Base-by-base conservation (phyloP, 2,113 vertebrate genomes). In the Stomatorhinus ivindoensis region DNA sequence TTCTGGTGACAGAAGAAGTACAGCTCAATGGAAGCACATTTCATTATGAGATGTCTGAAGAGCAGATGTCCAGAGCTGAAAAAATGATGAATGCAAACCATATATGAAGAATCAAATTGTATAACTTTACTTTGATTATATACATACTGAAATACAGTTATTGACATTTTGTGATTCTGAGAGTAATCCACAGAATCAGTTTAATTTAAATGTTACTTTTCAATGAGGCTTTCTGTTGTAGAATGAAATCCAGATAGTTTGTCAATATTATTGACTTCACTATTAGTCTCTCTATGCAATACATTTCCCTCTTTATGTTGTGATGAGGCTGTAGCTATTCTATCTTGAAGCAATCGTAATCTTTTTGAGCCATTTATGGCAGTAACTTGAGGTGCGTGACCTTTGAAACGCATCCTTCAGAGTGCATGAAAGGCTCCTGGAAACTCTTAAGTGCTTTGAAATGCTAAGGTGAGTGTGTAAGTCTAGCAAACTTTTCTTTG, bases 31-130 rank as follows among this genome's bases (percentile, higher is more conserved):
- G 84, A 44, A 21, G 21, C 82, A 89, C 69, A 47, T 76, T 61
- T 89, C 69, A 76, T 85, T 89, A 48, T 24, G 88, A 48, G 44
- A 89, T 90, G 92, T 93, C 91, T 93, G 92, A 92, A 89, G 91
- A 83, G 87, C 86, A 47, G 89, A 91, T 92, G 91, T 88, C 46
- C 76, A 31, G 87, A 61, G 69, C 86, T 86, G 86, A 92, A 91
- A 90, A 90, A 91, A 93, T 90, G 91, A 89, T 48, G 86, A 89
- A 65, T 86, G 19, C 88, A 83, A 58, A 7, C 80, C 10, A 3
- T 24, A 47, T 84, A 47, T 84, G 7, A n/a, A 47, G 3, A 44
- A 46, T 24, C 21, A 47, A n/a, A 24, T 47, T 47, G 17, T 21
- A 44, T n/a, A 19, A 3, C 8, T 46, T 84, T 84, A 47, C 10